Conservation (phyloP, 1,140 invertebrate genomes). For the Pachyrhynchus sulphureomaculatus region DNA sequence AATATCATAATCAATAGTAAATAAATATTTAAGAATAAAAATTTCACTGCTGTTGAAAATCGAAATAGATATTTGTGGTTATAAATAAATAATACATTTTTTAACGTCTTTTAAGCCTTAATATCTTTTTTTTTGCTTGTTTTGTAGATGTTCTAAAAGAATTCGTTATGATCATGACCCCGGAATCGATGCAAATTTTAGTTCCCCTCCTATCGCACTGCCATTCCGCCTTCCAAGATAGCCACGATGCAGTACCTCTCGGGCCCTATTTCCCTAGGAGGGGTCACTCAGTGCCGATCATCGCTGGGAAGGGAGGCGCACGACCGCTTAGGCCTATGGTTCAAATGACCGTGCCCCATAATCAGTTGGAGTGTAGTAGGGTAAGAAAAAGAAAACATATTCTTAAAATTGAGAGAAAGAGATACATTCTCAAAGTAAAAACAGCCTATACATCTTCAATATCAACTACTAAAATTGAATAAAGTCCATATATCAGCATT, state of each 20-base stretch:
- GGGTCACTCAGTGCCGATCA: slow-evolving; percentile 53
- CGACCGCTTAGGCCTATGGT: slow-evolving; percentile 79
- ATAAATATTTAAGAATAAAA: too few relatives aligned
- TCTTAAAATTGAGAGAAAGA: background rate
- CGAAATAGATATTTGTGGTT: too few relatives aligned
- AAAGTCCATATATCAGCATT: too few relatives aligned
- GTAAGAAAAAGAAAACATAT: slow-evolving; percentile 47
- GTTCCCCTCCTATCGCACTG: slow-evolving; percentile 83
- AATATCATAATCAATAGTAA: too few relatives aligned
- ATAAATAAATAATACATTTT: too few relatives aligned
- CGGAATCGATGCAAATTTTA: slow-evolving; percentile 77
- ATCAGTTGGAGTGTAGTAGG: slow-evolving; percentile 69
- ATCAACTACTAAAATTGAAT: too few relatives aligned
- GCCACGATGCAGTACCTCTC: slow-evolving; percentile 66
- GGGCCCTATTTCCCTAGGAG: slow-evolving; percentile 74
- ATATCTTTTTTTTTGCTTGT: slow-evolving; percentile 23
- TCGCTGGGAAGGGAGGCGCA: slow-evolving; percentile 59
- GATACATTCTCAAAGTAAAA: background rate
- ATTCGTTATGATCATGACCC: slow-evolving; percentile 78
- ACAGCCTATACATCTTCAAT: too few relatives aligned
- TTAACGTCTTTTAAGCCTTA: too few relatives aligned
- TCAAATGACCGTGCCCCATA: slow-evolving; percentile 82
- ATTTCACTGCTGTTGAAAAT: too few relatives aligned
- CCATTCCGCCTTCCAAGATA: slow-evolving; percentile 78
- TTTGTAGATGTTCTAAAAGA: slow-evolving; percentile 79